phyloP scores from a whole-genome alignment of 2,797 vertebrate genomes.

The Antrozous pallidus region DNA sequence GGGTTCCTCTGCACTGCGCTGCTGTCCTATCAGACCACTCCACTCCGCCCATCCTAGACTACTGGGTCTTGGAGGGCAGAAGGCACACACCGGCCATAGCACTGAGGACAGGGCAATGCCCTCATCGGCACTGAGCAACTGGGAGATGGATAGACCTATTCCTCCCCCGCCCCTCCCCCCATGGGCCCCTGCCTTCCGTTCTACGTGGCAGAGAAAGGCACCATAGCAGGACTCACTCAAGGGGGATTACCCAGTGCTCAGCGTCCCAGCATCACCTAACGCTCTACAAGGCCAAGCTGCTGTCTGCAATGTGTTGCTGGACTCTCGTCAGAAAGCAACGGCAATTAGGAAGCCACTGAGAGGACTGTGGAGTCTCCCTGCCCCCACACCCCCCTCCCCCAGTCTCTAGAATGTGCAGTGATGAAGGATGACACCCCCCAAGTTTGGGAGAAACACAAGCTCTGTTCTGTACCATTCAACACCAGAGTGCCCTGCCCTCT shows the following conservation, averaged over 20 bases:
- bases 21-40: too few relatives aligned
- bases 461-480: neutral
- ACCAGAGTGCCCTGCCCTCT: neutral
- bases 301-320: neutral
- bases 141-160: neutral
- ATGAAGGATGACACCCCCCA: neutral
- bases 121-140: neutral
- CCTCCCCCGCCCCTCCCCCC: neutral
- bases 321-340: neutral
- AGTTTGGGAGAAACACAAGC: neutral
- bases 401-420: slow-evolving; percentile 25
- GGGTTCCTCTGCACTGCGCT: neutral
- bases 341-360: neutral
- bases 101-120: neutral
- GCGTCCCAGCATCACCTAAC: neutral
- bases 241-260: neutral
- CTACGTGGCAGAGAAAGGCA: neutral
- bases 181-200: neutral
- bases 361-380: neutral
- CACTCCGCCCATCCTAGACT: neutral
- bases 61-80: neutral
- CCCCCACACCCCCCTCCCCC: neutral
- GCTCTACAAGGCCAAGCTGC: neutral
- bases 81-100: neutral
- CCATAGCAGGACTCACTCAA: neutral